Evolutionary conservation across 2,888 invertebrate species (phyloP).

Genomic region (Sarcophaga subvicina): DNA sequence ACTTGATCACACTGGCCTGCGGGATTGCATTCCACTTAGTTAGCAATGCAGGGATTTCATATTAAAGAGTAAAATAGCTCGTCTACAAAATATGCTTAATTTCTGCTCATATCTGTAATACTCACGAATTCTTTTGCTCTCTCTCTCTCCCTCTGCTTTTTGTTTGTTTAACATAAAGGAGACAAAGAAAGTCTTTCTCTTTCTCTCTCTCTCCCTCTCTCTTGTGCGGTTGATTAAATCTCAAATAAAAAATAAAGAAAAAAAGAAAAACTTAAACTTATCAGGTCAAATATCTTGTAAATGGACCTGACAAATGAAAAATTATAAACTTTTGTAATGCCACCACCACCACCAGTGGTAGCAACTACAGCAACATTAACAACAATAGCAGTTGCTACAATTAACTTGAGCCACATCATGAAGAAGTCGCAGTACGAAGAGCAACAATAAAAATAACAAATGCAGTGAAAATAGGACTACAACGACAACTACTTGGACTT

Average conservation of each 20-base stretch:
- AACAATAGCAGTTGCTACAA: not conserved
- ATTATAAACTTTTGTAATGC: constrained; percentile 11
- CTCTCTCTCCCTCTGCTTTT: not conserved
- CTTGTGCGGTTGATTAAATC: not conserved
- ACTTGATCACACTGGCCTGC: no score
- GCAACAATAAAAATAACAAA: no score
- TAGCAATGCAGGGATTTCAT: no score
- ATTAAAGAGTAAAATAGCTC: no score
- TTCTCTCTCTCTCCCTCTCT: not conserved
- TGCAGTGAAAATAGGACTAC: not conserved
- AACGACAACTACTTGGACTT: not conserved
- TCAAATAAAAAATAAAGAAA: not conserved
- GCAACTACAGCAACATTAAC: not conserved
- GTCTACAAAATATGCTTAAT: no score
- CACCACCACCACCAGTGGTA: not conserved
- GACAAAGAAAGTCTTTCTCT: not conserved
- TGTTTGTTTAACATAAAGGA: not conserved
- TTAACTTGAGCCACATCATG: not conserved
- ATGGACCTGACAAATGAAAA: constrained; percentile 11
- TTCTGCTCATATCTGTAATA: no score
- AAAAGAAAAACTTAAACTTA: not conserved
- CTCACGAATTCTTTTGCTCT: no score
- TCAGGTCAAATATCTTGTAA: not conserved
- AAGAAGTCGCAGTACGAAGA: not conserved
- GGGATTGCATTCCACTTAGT: no score